Percentiles rank a stretch among this genome's conserved stretches.
These are phyloP conservation scores for Chrysopa pallens DNA, from an alignment of 1,140 invertebrate species.

Conservation along the genomic window DNA sequence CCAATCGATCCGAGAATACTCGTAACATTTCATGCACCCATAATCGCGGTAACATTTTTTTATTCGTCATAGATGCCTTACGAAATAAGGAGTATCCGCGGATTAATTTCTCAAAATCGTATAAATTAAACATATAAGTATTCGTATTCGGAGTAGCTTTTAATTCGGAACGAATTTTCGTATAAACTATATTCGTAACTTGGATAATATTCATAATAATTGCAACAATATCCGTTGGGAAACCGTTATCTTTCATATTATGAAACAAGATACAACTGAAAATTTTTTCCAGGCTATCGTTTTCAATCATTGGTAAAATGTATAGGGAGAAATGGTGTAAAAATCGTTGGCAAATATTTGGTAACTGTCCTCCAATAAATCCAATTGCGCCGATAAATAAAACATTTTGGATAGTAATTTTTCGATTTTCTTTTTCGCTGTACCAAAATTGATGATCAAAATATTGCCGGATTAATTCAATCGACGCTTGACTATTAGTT, in stretches of 20 bases:
- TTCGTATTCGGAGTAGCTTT: conserved; percentile 73
- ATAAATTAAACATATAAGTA: conserved; percentile 84
- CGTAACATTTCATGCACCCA: conserved; percentile 85
- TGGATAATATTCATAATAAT: conserved; percentile 50
- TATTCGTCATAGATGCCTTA: conserved; percentile 56
- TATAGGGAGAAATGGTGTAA: conserved; percentile 74
- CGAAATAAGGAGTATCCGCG: conserved; percentile 66
- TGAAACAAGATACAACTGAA: conserved; percentile 58
- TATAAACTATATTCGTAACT: conserved; percentile 65
- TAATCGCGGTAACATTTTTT: conserved; percentile 45
- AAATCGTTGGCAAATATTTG: conserved; percentile 66
- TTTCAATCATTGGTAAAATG: conserved; percentile 74
- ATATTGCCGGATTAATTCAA: conserved; percentile 75
- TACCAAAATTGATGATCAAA: conserved; percentile 80
- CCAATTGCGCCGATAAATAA: conserved; percentile 73
- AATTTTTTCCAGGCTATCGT: conserved; percentile 69
- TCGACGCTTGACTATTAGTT: conserved; percentile 77
- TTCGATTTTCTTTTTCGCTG: conserved; percentile 62
- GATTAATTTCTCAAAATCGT: conserved; percentile 72
- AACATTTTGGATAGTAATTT: conserved; percentile 59
- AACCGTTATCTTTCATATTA: conserved; percentile 58
- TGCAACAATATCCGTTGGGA: conserved; percentile 56
- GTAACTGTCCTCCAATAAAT: conserved; percentile 68
- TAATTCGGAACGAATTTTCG: conserved; percentile 45
- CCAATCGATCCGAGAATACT: conserved; percentile 78